Evolutionary conservation across 2,113 vertebrate genomes (phyloP).

Genomic region (Pelobates fuscus): DNA sequence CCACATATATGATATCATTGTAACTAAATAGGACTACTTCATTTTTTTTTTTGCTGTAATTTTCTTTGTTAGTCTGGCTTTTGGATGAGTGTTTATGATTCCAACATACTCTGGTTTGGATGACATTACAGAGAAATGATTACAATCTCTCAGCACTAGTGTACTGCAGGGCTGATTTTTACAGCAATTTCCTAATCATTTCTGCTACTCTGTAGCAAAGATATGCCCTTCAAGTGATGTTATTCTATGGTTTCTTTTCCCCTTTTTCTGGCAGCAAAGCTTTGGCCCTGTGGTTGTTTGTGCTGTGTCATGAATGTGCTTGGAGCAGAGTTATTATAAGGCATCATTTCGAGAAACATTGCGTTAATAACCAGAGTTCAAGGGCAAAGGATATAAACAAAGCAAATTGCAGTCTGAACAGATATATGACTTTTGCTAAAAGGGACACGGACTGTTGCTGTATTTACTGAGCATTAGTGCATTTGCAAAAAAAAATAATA

Average conservation of each 20-base stretch:
- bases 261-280: conserved; percentile 51
- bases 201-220: conserved; percentile 58
- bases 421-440: conserved; percentile 84
- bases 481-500: conserved; percentile 57
- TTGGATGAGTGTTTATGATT: conserved; percentile 37
- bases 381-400: conserved; percentile 84
- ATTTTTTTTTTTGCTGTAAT: conserved; percentile 4
- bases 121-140: conserved; percentile 44
- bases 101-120: conserved; percentile 11
- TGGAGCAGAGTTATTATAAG: conserved; percentile 74
- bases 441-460: conserved; percentile 75
- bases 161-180: conserved; percentile 49
- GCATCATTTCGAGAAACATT: conserved; percentile 83
- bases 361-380: conserved; percentile 86
- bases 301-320: conserved; percentile 72
- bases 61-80: conserved; percentile 38
- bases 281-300: conserved; percentile 63
- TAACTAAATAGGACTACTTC: conserved; percentile 17
- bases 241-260: conserved; percentile 55
- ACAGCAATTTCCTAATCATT: conserved; percentile 51
- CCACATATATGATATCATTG: conserved; percentile 31
- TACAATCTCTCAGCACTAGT: conserved; percentile 30
- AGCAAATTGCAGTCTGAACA: conserved; percentile 83
- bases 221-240: conserved; percentile 55
- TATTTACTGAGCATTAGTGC: conserved; percentile 76